Conservation (phyloP, 2,888 invertebrate genomes). For the Labia minor region DNA sequence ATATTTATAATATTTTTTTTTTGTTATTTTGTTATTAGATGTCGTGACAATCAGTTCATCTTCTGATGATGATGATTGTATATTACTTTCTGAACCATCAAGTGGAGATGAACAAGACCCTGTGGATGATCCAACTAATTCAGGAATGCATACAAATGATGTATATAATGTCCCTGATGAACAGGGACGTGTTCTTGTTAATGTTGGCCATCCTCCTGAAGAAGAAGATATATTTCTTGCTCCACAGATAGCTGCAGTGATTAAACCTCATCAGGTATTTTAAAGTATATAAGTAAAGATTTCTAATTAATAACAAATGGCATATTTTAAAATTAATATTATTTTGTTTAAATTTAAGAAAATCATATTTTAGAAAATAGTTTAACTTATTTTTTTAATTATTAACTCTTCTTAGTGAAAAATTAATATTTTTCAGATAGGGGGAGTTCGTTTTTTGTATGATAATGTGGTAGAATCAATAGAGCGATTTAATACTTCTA, state of each 20-base stretch:
- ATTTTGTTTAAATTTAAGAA: slow-evolving; percentile 14
- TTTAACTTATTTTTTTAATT: too few relatives aligned
- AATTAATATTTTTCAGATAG: slow-evolving; percentile 55
- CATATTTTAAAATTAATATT: too few relatives aligned
- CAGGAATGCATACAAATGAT: slow-evolving; percentile 89
- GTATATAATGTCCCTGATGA: slow-evolving; percentile 82
- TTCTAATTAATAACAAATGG: too few relatives aligned
- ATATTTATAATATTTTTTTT: too few relatives aligned
- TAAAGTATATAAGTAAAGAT: too few relatives aligned
- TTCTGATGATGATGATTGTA: slow-evolving; percentile 74
- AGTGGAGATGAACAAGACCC: slow-evolving; percentile 62
- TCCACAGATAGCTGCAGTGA: slow-evolving; percentile 77
- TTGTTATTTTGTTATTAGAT: slow-evolving; percentile 38
- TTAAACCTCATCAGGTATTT: slow-evolving; percentile 87
- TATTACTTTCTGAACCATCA: slow-evolving; percentile 73
- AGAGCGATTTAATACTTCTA: slow-evolving; percentile 70
- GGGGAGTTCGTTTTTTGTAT: slow-evolving; percentile 88
- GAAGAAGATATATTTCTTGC: slow-evolving; percentile 88
- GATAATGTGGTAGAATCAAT: slow-evolving; percentile 95
- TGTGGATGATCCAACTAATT: slow-evolving; percentile 83
- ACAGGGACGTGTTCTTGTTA: slow-evolving; percentile 81
- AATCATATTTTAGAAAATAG: background rate
- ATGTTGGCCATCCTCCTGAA: slow-evolving; percentile 81
- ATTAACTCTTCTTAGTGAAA: too few relatives aligned
- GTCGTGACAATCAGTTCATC: slow-evolving; percentile 65